Conservation (phyloP, 2,797 vertebrate genomes). For the Otus scops region DNA sequence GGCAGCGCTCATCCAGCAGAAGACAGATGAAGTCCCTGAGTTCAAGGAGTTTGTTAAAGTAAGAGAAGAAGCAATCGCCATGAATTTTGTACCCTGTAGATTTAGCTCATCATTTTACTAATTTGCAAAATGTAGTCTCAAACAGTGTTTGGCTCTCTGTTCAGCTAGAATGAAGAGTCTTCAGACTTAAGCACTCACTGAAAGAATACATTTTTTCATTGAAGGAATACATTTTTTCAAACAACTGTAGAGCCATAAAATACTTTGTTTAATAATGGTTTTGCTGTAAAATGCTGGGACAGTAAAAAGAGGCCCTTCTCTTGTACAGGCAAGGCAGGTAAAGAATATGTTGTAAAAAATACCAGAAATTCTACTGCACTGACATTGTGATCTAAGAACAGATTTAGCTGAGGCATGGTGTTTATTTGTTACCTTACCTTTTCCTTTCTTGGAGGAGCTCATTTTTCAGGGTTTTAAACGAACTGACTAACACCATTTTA, state of each 20-base stretch:
- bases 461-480: background rate
- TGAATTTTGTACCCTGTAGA: background rate
- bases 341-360: background rate
- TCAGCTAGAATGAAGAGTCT: background rate
- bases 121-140: background rate
- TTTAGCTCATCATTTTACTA: background rate
- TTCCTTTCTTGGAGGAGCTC: background rate
- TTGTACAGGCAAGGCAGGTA: background rate
- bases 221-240: background rate
- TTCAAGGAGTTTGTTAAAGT: conserved; percentile 98
- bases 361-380: background rate
- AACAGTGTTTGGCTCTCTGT: background rate
- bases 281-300: background rate
- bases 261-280: background rate
- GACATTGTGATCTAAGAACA: background rate
- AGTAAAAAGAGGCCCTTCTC: background rate
- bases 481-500: conserved; percentile 32
- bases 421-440: background rate
- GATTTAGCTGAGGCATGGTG: background rate
- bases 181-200: background rate
- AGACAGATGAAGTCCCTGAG: conserved; percentile 92
- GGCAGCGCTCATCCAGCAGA: conserved; percentile 95
- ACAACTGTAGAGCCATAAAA: background rate
- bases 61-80: background rate
- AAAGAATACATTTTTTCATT: background rate